Evolutionary conservation across 1,140 invertebrate species (phyloP).

Genomic region (Papilio aristodemus): DNA sequence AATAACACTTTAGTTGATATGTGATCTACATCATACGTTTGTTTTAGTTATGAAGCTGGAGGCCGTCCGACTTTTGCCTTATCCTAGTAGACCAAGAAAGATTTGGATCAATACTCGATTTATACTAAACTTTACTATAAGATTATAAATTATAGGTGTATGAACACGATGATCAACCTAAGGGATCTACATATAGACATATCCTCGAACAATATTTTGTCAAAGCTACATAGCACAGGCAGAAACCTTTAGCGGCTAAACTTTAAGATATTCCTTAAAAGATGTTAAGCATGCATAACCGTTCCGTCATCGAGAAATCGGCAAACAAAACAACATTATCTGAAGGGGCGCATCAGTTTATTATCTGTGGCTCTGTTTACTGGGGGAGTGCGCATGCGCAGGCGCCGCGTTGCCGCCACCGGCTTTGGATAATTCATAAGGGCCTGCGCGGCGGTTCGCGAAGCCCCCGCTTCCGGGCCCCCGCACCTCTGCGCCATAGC

Average conservation of each 20-base stretch:
- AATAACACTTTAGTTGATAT: constrained; percentile 8
- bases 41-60: neutral
- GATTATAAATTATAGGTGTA: too few species aligned
- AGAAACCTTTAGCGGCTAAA: too few species aligned
- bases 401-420: constrained; percentile 61
- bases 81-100: neutral
- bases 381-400: constrained; percentile 48
- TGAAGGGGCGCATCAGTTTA: constrained; percentile 38
- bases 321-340: constrained; percentile 4
- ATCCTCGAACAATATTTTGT: too few species aligned
- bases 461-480: constrained; percentile 56
- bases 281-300: too few species aligned
- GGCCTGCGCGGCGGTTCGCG: constrained; percentile 50
- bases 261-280: too few species aligned
- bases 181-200: neutral
- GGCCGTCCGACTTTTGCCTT: neutral
- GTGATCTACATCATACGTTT: neutral
- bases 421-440: constrained; percentile 74
- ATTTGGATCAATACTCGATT: too few species aligned
- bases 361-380: constrained; percentile 50
- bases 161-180: too few species aligned
- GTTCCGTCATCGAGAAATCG: neutral
- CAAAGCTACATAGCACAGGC: too few species aligned
- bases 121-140: neutral
- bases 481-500: constrained; percentile 50